Percentiles rank a stretch among this genome's conserved stretches.
Evolutionary conservation across 2,113 vertebrate species (phyloP).

Genomic region (Microcebus griseorufus): DNA sequence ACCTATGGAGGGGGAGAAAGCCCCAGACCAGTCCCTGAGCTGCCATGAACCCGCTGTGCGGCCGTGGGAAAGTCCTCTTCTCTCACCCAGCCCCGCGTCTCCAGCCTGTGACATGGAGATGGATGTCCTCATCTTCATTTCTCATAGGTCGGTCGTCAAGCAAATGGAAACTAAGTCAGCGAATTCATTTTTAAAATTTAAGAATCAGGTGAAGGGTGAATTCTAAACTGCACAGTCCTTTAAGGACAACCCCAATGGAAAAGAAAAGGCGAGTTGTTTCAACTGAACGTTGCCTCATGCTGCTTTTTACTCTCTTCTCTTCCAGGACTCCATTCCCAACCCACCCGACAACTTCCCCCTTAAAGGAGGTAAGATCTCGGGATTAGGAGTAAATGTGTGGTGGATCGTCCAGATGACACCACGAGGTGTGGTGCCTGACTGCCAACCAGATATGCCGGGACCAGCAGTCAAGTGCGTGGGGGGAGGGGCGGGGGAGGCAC

Average conservation of each 20-base stretch:
- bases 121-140: not conserved
- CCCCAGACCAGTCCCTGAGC: not conserved
- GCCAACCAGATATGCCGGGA: not conserved
- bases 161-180: not conserved
- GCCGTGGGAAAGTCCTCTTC: not conserved
- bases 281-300: not conserved
- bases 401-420: not conserved
- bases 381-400: not conserved
- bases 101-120: not conserved
- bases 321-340: conserved; percentile 66
- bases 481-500: accelerated
- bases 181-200: not conserved
- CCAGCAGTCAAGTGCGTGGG: not conserved
- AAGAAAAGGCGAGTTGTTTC: not conserved
- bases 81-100: not conserved
- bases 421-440: not conserved
- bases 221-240: not conserved
- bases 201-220: not conserved
- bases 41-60: not conserved
- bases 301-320: conserved; percentile 3
- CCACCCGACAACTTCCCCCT: conserved; percentile 37
- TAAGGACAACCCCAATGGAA: not conserved
- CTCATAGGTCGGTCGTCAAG: not conserved
- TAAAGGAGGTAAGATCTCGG: conserved; percentile 77
- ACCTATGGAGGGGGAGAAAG: not conserved